phyloP scores from a whole-genome alignment of 2,797 vertebrate species.

The Vireo griseus region DNA sequence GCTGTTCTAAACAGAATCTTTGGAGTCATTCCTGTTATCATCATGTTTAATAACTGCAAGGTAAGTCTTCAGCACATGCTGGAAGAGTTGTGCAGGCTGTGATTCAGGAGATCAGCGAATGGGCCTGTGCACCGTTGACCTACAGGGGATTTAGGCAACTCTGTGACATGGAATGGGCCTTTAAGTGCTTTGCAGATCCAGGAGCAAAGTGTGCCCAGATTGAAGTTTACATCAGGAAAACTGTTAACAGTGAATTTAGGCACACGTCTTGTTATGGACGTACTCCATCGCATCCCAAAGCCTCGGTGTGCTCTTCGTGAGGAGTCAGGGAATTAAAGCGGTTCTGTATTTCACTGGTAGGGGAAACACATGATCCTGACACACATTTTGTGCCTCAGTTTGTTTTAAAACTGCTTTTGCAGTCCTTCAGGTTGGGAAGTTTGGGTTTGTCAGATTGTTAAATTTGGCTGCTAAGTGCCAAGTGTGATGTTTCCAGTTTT shows the following conservation, averaged over 20 bases:
- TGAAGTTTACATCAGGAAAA: not conserved
- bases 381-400: fast-evolving
- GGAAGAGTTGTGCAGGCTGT: fast-evolving
- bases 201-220: not conserved
- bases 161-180: fast-evolving
- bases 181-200: not conserved
- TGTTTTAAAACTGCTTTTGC: not conserved
- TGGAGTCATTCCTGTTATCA: fast-evolving
- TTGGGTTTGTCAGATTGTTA: not conserved
- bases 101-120: not conserved
- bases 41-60: not conserved
- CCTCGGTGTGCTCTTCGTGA: not conserved
- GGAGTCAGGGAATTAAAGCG: not conserved
- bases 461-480: not conserved
- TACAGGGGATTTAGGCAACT: not conserved
- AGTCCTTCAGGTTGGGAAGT: not conserved
- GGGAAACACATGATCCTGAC: not conserved
- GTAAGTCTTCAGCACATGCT: not conserved
- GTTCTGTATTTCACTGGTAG: not conserved
- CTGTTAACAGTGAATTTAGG: not conserved
- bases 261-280: fast-evolving
- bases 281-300: fast-evolving
- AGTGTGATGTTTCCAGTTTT: not conserved
- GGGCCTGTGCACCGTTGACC: not conserved
- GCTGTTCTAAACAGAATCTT: not conserved